A percentile compares a stretch with the other conserved stretches of the same genome.
These are phyloP conservation scores for Pristiophorus japonicus DNA, from an alignment of 2,113 vertebrate species.

Conservation along the genomic window DNA sequence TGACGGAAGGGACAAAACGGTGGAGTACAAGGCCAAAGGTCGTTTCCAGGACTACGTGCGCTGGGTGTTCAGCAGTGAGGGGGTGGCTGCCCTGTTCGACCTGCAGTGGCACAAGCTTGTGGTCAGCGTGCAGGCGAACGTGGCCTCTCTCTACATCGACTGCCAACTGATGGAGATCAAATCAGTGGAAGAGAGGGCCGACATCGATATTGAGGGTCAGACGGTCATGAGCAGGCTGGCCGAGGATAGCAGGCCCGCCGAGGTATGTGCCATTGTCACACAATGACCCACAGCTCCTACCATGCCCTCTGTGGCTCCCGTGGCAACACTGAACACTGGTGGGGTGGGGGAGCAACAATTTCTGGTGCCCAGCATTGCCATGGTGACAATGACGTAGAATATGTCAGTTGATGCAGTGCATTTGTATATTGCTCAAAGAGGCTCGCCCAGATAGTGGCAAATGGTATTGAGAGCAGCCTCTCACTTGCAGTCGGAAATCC, in stretches of 20 bases:
- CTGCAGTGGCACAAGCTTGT: constrained; percentile 82
- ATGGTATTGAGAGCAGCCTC: not conserved
- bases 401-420: not conserved
- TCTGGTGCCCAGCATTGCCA: not conserved
- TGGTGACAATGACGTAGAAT: too few relatives aligned
- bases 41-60: constrained; percentile 44
- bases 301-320: not conserved
- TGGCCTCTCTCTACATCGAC: constrained; percentile 74
- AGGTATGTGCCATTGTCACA: constrained; percentile 55
- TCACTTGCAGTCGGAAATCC: not conserved
- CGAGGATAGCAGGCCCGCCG: constrained; percentile 59
- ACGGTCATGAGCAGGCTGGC: constrained; percentile 71
- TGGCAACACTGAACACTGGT: not conserved
- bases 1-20: constrained; percentile 67
- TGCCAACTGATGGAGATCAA: constrained; percentile 75
- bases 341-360: not conserved
- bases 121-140: constrained; percentile 61
- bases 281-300: not conserved
- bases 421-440: not conserved
- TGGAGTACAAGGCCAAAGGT: constrained; percentile 67
- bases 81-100: constrained; percentile 73
- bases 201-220: constrained; percentile 60
- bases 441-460: not conserved
- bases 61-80: constrained; percentile 66
- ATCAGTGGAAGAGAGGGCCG: constrained; percentile 59